phyloP scores from a whole-genome alignment of 2,888 invertebrate genomes.

The Hanleya hanleyi region DNA sequence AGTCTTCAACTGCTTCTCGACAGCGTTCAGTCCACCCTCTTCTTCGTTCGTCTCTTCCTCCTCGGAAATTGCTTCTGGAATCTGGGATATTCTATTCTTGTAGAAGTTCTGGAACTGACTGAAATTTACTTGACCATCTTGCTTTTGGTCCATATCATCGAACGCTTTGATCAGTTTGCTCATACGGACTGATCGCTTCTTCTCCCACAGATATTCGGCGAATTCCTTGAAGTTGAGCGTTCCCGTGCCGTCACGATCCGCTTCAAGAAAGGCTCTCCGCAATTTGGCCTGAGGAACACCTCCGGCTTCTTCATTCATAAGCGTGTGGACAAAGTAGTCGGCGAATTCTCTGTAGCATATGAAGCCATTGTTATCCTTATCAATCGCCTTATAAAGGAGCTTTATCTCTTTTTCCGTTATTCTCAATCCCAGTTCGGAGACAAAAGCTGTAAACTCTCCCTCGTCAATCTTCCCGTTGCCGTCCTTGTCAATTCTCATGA shows the following conservation, averaged over 20 bases:
- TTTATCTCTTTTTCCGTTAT: constrained; percentile 28
- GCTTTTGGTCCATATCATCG: constrained; percentile 19
- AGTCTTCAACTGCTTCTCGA: constrained; percentile 20
- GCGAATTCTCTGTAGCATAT: constrained; percentile 36
- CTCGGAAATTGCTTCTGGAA: constrained; percentile 1
- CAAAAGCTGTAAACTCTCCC: constrained; percentile 32
- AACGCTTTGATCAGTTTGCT: constrained; percentile 28
- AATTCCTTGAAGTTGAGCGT: constrained; percentile 39
- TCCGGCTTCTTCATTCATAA: constrained; percentile 25
- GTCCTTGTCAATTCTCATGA: constrained; percentile 34
- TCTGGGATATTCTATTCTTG: constrained; percentile 6
- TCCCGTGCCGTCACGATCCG: constrained; percentile 37
- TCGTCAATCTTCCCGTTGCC: constrained; percentile 39
- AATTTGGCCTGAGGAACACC: constrained; percentile 19
- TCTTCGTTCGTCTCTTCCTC: constrained; percentile 4
- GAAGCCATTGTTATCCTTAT: constrained; percentile 16
- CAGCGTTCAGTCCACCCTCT: not conserved
- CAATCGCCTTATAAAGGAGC: constrained; percentile 29
- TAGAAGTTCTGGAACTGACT: constrained; percentile 33
- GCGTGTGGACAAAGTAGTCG: constrained; percentile 29
- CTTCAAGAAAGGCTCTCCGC: constrained; percentile 33
- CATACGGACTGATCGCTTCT: constrained; percentile 19
- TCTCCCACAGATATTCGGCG: constrained; percentile 34
- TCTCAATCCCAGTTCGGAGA: constrained; percentile 32
- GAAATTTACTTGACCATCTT: constrained; percentile 28